Evolutionary conservation across 2,888 invertebrate genomes (phyloP).

Genomic region (Lasioglossum calceatum): DNA sequence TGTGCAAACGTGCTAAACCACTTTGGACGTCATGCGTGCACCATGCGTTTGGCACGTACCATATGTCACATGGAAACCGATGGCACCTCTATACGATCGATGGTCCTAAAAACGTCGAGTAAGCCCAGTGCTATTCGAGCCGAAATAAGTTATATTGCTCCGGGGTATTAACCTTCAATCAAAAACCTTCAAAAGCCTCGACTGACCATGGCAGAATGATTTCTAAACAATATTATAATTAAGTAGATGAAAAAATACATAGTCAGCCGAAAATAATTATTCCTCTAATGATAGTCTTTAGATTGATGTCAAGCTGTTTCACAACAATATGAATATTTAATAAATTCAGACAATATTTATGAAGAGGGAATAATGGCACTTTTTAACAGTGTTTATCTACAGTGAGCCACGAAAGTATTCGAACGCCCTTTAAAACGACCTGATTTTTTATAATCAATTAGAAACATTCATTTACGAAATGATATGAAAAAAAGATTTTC

Average conservation of each 20-base stretch:
- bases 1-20: constrained; percentile 62
- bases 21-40: constrained; percentile 64
- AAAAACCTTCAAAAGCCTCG: background rate
- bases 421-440: too few species aligned
- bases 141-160: constrained; percentile 32
- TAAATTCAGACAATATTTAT: background rate
- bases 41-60: constrained; percentile 72
- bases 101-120: constrained; percentile 48
- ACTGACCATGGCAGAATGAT: background rate
- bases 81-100: constrained; percentile 61
- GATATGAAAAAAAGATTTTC: too few species aligned
- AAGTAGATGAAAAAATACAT: background rate
- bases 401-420: too few species aligned
- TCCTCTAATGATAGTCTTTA: background rate
- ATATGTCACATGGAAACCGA: constrained; percentile 70
- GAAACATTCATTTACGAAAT: too few species aligned
- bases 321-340: background rate
- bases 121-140: constrained; percentile 18
- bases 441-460: too few species aligned
- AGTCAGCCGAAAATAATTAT: background rate
- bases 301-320: background rate
- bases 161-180: constrained; percentile 18
- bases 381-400: background rate
- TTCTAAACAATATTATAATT: background rate
- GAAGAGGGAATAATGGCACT: background rate